A percentile compares a stretch with the other conserved stretches of the same genome.
Conservation (phyloP, 2,797 vertebrate genomes). For the Micrastur ruficollis region DNA sequence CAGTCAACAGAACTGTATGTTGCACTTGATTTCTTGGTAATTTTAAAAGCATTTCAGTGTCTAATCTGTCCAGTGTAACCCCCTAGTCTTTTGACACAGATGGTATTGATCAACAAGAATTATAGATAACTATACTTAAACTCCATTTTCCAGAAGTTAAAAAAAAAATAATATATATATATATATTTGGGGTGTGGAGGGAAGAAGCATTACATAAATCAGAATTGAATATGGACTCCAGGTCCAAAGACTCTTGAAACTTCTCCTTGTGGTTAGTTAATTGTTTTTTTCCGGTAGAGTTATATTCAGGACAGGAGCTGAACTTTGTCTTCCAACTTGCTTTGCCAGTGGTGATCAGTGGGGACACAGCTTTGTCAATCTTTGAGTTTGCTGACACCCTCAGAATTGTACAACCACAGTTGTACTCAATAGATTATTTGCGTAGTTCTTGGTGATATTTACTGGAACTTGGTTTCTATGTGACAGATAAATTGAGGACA, state of each 20-base stretch:
- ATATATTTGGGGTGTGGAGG: not conserved
- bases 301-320: not conserved
- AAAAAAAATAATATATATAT: not conserved
- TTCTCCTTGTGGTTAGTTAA: not conserved
- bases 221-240: not conserved
- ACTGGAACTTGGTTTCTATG: not conserved
- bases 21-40: constrained; percentile 15
- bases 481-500: not conserved
- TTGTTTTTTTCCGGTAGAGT: not conserved
- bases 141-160: not conserved
- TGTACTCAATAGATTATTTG: not conserved
- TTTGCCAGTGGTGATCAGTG: not conserved
- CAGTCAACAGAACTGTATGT: not conserved
- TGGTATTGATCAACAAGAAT: constrained; percentile 27
- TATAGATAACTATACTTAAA: constrained; percentile 7
- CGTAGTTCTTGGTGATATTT: not conserved
- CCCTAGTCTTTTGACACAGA: not conserved
- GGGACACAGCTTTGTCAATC: not conserved
- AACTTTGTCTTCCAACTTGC: constrained; percentile 1
- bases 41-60: not conserved
- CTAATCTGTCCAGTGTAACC: constrained; percentile 2
- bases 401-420: not conserved
- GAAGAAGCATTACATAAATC: not conserved
- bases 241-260: constrained; percentile 14
- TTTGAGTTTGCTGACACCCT: not conserved